phyloP scores from a whole-genome alignment of 1,140 invertebrate species.

The Meteorus sp. region DNA sequence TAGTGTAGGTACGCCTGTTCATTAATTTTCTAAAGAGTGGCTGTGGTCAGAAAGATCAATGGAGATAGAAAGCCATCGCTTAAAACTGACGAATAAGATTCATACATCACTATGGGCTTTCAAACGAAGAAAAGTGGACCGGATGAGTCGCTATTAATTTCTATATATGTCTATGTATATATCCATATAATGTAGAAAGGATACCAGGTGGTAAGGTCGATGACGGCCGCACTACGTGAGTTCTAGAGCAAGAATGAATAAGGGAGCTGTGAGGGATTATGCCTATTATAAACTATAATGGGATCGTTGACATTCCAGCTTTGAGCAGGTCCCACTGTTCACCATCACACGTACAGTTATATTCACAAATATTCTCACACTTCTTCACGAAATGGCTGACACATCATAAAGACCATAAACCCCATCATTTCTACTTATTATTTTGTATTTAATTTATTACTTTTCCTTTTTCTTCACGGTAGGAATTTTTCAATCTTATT shows the following conservation, averaged over 20 bases:
- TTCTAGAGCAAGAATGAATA: slow-evolving; percentile 10
- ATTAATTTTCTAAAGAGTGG: too few species aligned
- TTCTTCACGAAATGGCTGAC: background rate
- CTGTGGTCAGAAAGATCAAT: too few species aligned
- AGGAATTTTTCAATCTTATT: too few species aligned
- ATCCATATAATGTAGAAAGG: background rate
- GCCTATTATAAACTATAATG: slow-evolving; percentile 34
- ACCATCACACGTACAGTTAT: background rate
- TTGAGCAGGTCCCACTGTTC: slow-evolving; percentile 42
- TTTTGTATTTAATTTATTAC: slow-evolving; percentile 1
- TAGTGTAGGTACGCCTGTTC: too few species aligned
- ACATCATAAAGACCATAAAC: background rate
- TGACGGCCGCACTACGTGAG: background rate
- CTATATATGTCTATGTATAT: too few species aligned
- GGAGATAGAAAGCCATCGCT: too few species aligned
- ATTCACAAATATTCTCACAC: background rate
- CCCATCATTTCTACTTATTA: too few species aligned
- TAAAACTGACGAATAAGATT: too few species aligned
- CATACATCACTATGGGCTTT: too few species aligned
- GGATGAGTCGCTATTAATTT: too few species aligned
- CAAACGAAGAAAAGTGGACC: too few species aligned
- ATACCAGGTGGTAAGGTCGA: background rate
- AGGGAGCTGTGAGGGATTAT: slow-evolving; percentile 34
- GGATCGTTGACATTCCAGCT: slow-evolving; percentile 39
- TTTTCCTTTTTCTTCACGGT: too few species aligned